A percentile compares a stretch with the other conserved stretches of the same genome.
These are phyloP conservation scores for Crepidodera aurea DNA, from an alignment of 2,888 invertebrate species.

Conservation along the genomic window DNA sequence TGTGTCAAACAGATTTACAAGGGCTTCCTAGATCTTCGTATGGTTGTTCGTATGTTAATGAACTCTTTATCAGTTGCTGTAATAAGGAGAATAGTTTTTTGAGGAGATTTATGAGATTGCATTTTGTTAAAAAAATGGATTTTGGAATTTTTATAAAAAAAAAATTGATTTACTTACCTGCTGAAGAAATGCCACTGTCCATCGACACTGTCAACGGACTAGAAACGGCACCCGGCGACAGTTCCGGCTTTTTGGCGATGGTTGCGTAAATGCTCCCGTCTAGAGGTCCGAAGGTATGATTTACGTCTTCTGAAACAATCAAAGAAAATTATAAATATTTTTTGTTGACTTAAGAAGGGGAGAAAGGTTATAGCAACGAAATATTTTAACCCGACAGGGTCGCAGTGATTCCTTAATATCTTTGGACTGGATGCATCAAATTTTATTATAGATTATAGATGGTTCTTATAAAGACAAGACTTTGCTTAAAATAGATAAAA, in stretches of 20 bases:
- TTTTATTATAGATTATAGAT: too few species aligned
- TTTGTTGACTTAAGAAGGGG: too few species aligned
- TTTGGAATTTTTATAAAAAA: too few species aligned
- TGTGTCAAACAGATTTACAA: conserved; percentile 14
- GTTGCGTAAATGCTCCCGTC: conserved; percentile 92
- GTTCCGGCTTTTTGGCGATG: conserved; percentile 63
- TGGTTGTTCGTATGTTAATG: neutral
- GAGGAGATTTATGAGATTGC: too few species aligned
- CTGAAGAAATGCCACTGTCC: conserved; percentile 90
- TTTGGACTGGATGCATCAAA: too few species aligned
- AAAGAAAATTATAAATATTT: too few species aligned
- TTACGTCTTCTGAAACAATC: conserved; percentile 68
- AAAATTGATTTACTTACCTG: conserved; percentile 60
- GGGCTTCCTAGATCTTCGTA: conserved; percentile 6
- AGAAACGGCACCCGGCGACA: conserved; percentile 66
- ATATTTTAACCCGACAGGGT: too few species aligned
- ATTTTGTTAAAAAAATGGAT: too few species aligned
- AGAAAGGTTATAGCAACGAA: too few species aligned
- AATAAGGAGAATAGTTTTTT: neutral
- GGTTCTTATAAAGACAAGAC: too few species aligned
- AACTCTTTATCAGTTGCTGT: neutral
- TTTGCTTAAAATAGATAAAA: too few species aligned
- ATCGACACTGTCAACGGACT: conserved; percentile 86
- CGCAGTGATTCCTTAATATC: too few species aligned
- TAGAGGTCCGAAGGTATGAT: conserved; percentile 83